Percentiles rank a stretch among this genome's conserved stretches.
Conservation (phyloP, 2,113 vertebrate species). For the Ia io region DNA sequence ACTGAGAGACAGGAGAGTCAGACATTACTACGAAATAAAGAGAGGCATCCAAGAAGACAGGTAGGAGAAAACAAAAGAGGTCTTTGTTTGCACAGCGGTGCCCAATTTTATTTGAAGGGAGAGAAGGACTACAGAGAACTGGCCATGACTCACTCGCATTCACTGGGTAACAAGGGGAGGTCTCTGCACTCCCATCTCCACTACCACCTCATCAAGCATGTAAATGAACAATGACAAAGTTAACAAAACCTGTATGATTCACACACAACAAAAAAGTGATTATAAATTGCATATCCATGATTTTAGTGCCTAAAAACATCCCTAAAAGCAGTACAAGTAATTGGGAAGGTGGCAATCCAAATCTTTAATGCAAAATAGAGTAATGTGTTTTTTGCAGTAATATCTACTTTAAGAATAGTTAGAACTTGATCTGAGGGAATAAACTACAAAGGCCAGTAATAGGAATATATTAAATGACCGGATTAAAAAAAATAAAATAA, state of each 20-base stretch:
- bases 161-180: not conserved
- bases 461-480: not conserved
- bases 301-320: not conserved
- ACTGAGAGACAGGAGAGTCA: constrained; percentile 79
- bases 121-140: not conserved
- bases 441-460: not conserved
- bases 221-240: not conserved
- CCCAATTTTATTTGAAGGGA: not conserved
- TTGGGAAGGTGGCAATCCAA: not conserved
- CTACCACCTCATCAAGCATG: not conserved
- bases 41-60: not conserved
- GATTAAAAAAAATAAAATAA: not conserved
- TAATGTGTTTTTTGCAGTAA: not conserved
- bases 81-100: not conserved
- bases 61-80: not conserved
- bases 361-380: not conserved
- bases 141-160: not conserved
- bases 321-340: not conserved
- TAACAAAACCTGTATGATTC: not conserved
- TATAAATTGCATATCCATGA: not conserved
- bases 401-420: not conserved
- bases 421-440: not conserved
- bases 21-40: rapidly evolving
- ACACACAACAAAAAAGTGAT: not conserved
- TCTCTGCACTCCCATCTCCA: not conserved